Percentiles rank a stretch among this genome's conserved stretches.
Conservation (phyloP, 2,113 vertebrate genomes). For the Pleuronectes platessa region DNA sequence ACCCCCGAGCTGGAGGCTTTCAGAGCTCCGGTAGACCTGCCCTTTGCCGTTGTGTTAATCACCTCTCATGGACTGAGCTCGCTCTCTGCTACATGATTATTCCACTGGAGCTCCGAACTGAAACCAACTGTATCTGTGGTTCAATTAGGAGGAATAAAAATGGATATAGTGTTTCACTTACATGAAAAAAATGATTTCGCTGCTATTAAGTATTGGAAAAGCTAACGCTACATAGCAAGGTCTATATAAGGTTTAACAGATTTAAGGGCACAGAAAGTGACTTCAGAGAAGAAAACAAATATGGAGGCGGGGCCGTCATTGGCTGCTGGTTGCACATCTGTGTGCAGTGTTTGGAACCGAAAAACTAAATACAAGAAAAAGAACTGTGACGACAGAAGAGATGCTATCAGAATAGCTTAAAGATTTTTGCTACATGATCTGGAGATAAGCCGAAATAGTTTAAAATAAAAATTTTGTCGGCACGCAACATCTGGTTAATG, state of each 20-base stretch:
- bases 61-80: conserved; percentile 52
- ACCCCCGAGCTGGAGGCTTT: conserved; percentile 54
- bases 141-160: background rate
- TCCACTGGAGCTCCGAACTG: background rate
- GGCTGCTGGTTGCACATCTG: too few relatives aligned
- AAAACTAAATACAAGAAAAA: background rate
- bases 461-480: too few relatives aligned
- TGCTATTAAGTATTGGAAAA: background rate
- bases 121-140: background rate
- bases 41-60: conserved; percentile 68
- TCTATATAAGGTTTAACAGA: too few relatives aligned
- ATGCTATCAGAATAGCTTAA: too few relatives aligned
- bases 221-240: too few relatives aligned
- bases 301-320: too few relatives aligned
- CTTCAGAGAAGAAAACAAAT: background rate
- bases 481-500: too few relatives aligned
- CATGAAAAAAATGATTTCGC: background rate
- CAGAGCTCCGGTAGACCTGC: conserved; percentile 54
- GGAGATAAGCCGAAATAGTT: too few relatives aligned
- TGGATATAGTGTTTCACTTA: background rate
- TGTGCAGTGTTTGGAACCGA: background rate
- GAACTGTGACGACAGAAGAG: background rate
- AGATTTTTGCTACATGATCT: too few relatives aligned
- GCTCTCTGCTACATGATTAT: background rate
- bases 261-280: too few relatives aligned